A percentile compares a stretch with the other conserved stretches of the same genome.
Conservation (phyloP, 2,113 vertebrate genomes). For the Ardeotis arabs region DNA sequence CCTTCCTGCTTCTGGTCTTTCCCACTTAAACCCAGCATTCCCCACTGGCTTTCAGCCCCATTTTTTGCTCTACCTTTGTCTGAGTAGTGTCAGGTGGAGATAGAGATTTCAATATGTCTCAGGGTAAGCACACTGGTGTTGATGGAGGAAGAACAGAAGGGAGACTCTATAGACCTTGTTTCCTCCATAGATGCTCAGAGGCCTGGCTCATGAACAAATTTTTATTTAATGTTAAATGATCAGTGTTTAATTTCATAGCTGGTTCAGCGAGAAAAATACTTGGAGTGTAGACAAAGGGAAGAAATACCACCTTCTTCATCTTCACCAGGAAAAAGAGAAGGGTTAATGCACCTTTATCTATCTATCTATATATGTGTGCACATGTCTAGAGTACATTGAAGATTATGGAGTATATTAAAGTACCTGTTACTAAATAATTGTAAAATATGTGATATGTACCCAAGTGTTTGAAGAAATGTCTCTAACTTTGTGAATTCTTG, state of each 20-base stretch:
- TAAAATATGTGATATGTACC: not conserved
- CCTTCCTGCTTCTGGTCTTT: not conserved
- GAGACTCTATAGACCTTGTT: not conserved
- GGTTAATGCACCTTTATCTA: not conserved
- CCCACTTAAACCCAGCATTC: not conserved
- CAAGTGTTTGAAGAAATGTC: not conserved
- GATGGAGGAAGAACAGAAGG: not conserved
- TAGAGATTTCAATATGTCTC: not conserved
- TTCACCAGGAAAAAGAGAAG: not conserved
- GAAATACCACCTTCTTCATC: not conserved
- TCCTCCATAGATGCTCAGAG: not conserved
- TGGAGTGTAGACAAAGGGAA: not conserved
- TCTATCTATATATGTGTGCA: not conserved
- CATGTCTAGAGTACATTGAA: not conserved
- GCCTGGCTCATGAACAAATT: not conserved
- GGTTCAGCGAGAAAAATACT: not conserved
- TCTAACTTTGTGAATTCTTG: not conserved
- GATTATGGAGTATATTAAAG: not conserved
- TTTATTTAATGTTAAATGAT: not conserved
- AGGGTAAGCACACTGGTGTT: not conserved
- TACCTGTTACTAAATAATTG: not conserved
- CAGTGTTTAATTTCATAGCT: not conserved
- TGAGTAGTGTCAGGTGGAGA: not conserved
- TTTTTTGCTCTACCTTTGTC: not conserved
- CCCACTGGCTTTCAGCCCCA: too few species aligned